phyloP scores from a whole-genome alignment of 2,888 invertebrate species.

The Acanthosepion esculentum region DNA sequence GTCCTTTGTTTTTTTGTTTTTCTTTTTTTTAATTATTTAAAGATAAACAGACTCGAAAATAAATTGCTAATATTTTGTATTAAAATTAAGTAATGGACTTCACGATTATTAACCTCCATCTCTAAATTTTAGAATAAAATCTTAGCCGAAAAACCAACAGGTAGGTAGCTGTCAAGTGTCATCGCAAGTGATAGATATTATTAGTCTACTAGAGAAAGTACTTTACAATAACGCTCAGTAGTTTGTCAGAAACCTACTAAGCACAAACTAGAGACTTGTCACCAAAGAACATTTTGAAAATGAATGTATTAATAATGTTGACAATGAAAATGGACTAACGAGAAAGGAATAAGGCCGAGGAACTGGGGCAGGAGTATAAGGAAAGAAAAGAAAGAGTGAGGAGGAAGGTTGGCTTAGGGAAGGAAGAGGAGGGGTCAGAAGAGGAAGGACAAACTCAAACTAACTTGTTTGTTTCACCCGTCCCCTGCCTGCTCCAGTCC shows the following conservation, averaged over 20 bases:
- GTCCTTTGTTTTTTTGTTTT: too few species aligned
- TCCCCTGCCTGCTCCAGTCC: neutral
- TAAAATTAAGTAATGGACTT: too few species aligned
- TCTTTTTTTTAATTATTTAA: too few species aligned
- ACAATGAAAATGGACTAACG: neutral
- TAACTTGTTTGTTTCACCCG: constrained; percentile 5
- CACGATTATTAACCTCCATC: too few species aligned
- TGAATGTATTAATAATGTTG: neutral
- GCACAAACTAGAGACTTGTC: neutral
- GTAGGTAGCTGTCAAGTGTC: constrained; percentile 15
- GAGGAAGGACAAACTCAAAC: constrained; percentile 21
- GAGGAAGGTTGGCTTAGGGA: neutral
- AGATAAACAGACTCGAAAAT: too few species aligned
- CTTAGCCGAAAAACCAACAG: neutral
- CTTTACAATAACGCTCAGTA: neutral
- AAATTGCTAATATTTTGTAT: too few species aligned
- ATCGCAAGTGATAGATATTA: neutral
- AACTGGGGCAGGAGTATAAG: neutral
- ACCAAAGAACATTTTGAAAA: neutral
- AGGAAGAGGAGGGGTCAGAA: constrained; percentile 33
- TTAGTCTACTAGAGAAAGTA: neutral
- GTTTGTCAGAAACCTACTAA: neutral
- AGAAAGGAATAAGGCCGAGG: neutral
- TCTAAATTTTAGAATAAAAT: neutral
- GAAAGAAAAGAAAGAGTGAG: neutral